A percentile compares a stretch with the other conserved stretches of the same genome.
Evolutionary conservation across 2,888 invertebrate genomes (phyloP).

Genomic region (Cephonodes hylas): DNA sequence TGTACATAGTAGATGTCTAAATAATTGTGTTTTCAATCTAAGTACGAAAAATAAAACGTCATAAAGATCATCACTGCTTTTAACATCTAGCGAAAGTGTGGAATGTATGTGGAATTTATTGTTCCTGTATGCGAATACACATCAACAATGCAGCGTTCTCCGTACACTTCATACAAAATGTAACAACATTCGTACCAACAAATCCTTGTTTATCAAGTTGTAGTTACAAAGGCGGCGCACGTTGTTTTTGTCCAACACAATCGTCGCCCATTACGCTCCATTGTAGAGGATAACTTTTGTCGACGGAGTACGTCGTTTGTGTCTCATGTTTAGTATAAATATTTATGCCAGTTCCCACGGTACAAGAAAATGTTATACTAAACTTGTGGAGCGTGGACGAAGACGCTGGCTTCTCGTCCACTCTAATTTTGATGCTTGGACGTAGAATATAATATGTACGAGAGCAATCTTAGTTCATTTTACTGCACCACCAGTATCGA

Average conservation of each 20-base stretch:
- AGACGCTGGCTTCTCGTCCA: neutral
- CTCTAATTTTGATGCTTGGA: neutral
- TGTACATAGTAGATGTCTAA: too few species aligned
- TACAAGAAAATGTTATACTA: conserved; percentile 1
- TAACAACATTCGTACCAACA: neutral
- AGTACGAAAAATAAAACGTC: too few species aligned
- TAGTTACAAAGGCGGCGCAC: neutral
- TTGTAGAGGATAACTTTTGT: conserved; percentile 9
- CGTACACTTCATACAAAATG: neutral
- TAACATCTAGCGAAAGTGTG: too few species aligned
- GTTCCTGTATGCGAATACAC: neutral
- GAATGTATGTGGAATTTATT: neutral
- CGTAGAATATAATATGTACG: neutral
- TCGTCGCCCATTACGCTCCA: conserved; percentile 4
- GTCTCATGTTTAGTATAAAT: neutral
- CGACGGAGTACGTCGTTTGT: conserved; percentile 2
- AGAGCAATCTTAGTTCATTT: too few species aligned
- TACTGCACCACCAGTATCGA: too few species aligned
- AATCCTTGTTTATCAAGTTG: neutral
- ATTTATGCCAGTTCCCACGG: conserved; percentile 5
- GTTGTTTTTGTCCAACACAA: conserved; percentile 3
- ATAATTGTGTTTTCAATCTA: too few species aligned
- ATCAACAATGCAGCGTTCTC: neutral
- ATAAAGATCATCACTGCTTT: too few species aligned
- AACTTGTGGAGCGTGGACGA: neutral